Conservation (phyloP, 2,888 invertebrate species). For the Thymelicus sylvestris region DNA sequence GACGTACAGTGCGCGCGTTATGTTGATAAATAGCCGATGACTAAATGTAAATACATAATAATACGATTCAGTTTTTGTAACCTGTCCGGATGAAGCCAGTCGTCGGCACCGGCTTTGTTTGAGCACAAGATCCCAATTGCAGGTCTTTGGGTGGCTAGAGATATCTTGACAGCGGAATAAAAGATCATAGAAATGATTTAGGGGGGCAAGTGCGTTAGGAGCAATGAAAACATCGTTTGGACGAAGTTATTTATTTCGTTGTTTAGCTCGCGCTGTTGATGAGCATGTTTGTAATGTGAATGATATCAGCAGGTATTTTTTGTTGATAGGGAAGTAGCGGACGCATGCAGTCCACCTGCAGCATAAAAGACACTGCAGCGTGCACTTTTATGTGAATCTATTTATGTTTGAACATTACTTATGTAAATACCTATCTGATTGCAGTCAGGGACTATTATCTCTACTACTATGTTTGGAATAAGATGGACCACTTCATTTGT, state of each 20-base stretch:
- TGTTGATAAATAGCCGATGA: conserved; percentile 73
- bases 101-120: conserved; percentile 55
- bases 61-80: conserved; percentile 70
- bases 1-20: conserved; percentile 61
- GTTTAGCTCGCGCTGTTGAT: conserved; percentile 10
- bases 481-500: too few relatives aligned
- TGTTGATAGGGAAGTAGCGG: neutral
- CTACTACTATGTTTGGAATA: too few relatives aligned
- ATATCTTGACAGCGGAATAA: conserved; percentile 55
- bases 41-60: conserved; percentile 68
- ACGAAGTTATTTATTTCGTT: conserved; percentile 20
- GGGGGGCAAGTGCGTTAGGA: conserved; percentile 47
- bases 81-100: conserved; percentile 39
- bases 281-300: conserved; percentile 5
- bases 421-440: too few relatives aligned
- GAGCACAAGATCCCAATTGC: conserved; percentile 53
- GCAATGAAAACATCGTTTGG: conserved; percentile 57
- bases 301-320: neutral
- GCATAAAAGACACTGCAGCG: too few relatives aligned
- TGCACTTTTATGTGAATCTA: too few relatives aligned
- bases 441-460: too few relatives aligned
- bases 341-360: too few relatives aligned
- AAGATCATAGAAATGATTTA: conserved; percentile 44
- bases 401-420: too few relatives aligned
- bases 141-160: conserved; percentile 39